phyloP scores from a whole-genome alignment of 2,797 vertebrate species.

The Pseudotriccus pelzelni region DNA sequence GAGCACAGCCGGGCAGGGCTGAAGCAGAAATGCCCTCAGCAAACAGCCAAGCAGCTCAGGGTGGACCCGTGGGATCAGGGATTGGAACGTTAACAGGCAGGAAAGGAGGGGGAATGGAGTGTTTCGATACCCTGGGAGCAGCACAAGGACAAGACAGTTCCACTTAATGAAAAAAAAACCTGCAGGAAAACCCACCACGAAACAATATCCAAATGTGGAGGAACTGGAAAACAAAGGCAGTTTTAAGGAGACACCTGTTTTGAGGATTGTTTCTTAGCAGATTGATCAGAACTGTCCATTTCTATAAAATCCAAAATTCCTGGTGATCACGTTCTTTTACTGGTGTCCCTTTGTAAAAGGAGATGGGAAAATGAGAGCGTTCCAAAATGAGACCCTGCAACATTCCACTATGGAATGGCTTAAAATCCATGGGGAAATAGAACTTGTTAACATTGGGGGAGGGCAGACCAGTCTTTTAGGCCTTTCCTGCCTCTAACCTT shows the following conservation, averaged over 20 bases:
- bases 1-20: background rate
- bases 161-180: background rate
- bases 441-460: background rate
- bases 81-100: background rate
- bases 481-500: background rate
- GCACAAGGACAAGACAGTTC: background rate
- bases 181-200: background rate
- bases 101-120: background rate
- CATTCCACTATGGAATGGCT: background rate
- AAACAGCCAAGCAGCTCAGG: rapidly evolving
- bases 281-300: background rate
- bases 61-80: rapidly evolving
- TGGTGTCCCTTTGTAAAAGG: background rate
- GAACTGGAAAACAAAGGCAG: background rate
- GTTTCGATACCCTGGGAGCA: background rate
- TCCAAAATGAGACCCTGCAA: background rate
- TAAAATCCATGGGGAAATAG: background rate
- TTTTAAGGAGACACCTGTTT: background rate
- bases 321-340: background rate
- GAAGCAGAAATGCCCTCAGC: background rate
- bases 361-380: background rate
- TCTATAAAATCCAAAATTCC: background rate
- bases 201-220: background rate
- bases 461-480: background rate
- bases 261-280: background rate